phyloP scores from a whole-genome alignment of 1,140 invertebrate genomes.

The Formica exsecta region DNA sequence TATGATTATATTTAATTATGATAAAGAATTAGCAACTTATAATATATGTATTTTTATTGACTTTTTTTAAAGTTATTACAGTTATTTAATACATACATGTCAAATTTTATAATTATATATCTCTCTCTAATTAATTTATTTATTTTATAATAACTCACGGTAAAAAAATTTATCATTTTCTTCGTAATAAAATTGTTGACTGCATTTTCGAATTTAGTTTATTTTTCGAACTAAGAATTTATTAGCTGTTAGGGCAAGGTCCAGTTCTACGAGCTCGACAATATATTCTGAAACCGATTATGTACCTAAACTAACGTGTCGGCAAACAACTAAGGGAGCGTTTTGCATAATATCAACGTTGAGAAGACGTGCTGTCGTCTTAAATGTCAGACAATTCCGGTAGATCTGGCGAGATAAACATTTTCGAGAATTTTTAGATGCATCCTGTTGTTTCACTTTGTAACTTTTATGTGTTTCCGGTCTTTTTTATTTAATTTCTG shows the following conservation, averaged over 20 bases:
- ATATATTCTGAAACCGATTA: constrained; percentile 47
- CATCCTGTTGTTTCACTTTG: not conserved
- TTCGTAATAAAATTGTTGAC: not conserved
- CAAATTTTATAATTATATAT: not conserved
- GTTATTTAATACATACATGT: not conserved
- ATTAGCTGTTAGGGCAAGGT: not conserved
- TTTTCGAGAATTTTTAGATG: not conserved
- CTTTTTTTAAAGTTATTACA: not conserved
- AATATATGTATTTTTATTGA: not conserved
- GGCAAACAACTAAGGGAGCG: constrained; percentile 24
- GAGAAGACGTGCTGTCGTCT: constrained; percentile 15
- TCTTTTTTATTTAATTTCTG: not conserved
- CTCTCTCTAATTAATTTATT: not conserved
- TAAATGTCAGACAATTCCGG: constrained; percentile 26
- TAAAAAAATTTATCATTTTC: not conserved
- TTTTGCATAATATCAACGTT: constrained; percentile 45
- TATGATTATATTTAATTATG: too few relatives aligned
- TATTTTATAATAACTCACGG: not conserved
- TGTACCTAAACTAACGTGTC: constrained; percentile 39
- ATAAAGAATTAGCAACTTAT: not conserved
- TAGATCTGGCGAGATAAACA: not conserved
- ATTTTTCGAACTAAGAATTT: constrained; percentile 25
- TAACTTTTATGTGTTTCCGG: not conserved
- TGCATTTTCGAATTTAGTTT: not conserved
- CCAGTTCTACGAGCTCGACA: not conserved